Conservation (phyloP, 2,888 invertebrate species). For the Idaea straminata region DNA sequence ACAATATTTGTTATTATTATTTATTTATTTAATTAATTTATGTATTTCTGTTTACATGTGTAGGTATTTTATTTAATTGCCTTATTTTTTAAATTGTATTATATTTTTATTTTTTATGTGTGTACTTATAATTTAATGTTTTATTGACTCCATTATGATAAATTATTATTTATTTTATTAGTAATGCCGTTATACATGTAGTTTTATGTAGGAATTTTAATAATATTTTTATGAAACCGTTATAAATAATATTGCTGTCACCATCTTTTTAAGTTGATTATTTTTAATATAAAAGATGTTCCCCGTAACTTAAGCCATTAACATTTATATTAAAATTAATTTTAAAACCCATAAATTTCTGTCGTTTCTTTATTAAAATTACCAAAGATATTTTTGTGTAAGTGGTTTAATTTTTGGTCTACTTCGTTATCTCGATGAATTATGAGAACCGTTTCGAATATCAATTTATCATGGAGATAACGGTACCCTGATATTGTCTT, state of each 20-base stretch:
- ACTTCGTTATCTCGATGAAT: constrained; percentile 37
- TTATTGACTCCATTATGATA: too few species aligned
- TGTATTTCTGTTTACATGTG: too few species aligned
- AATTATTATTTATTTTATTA: too few species aligned
- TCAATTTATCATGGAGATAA: constrained; percentile 40
- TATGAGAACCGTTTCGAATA: constrained; percentile 37
- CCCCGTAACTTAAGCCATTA: constrained; percentile 16
- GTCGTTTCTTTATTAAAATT: constrained; percentile 1
- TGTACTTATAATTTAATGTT: too few species aligned
- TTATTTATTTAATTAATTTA: too few species aligned
- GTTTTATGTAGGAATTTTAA: not conserved
- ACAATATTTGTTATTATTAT: too few species aligned
- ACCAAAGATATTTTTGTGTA: not conserved
- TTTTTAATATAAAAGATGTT: constrained; percentile 28
- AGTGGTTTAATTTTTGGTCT: constrained; percentile 29
- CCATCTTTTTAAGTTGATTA: constrained; percentile 27
- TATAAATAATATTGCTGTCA: not conserved
- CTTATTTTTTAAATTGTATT: too few species aligned
- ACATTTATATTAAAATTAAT: not conserved
- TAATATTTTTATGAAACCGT: not conserved
- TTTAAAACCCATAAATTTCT: constrained; percentile 1
- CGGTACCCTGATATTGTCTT: constrained; percentile 31
- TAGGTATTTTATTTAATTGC: too few species aligned
- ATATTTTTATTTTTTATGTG: too few species aligned
- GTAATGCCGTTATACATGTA: too few species aligned